Evolutionary conservation across 2,113 vertebrate genomes (phyloP), one percentile per base, ranked within the genome.

Genomic region (Limnothrissa miodon): DNA sequence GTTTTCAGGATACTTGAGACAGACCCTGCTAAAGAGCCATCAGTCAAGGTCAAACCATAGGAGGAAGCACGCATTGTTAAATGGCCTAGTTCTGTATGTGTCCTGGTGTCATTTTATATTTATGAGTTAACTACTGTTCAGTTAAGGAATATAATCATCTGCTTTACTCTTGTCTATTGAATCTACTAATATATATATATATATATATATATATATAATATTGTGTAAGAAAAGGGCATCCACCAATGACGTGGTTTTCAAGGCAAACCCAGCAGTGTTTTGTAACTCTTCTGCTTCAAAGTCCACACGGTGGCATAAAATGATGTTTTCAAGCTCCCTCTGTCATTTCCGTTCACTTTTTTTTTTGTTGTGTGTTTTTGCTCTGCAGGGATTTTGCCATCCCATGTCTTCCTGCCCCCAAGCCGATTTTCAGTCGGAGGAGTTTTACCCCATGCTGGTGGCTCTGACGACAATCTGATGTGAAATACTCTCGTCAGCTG

Each of bases 401-500:
- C 29, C 33, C 13, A 36, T 1, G 11, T 4, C 33, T 36, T 36
- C 33, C 15, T 0, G n/a, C 59, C 19, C 66, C 33, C 33, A 33
- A 74, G 66, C 29, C 36, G 66, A 74, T 74, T 74, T 74, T 29
- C 33, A 36, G 66, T 74, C 66, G 36, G 11, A 74, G 66, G 25
- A 74, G 66, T 74, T 74, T 74, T 74, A 36, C 66, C 25, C 66
- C 66, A 74, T 33, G 66, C 66, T 74, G 66, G 66, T 36, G 66
- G 66, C 66, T 74, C 66, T 74, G 66, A 74, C 66, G 66, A 74
- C 29, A 74, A 74, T 74, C 66, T 36, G 66, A 74, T 74, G 66
- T 36, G 66, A 74, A 74, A 36, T 29, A 74, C 66, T 74, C 25
- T 74, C 33, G 66, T 74, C 25, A 74, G 66, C 66, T 36, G 33